These are phyloP conservation scores for Scaptodrosophila lebanonensis DNA, from an alignment of 1,140 invertebrate genomes.

Conservation along the genomic window DNA sequence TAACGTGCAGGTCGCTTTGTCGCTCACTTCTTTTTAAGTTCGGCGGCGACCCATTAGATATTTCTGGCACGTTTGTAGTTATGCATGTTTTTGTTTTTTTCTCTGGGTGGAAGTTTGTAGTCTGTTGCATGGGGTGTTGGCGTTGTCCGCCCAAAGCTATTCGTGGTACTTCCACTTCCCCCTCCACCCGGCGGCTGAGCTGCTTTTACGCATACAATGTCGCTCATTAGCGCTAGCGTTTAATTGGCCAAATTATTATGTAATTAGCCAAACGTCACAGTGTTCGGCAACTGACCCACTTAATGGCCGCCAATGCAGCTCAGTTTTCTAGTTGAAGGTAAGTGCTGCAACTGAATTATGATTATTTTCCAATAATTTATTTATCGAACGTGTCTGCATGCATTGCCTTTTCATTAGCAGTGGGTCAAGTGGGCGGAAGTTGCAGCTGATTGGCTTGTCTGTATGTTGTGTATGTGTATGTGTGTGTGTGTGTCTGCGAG, in stretches of 20 bases:
- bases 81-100: no score
- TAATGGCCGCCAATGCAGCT: slow-evolving; percentile 27
- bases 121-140: slow-evolving; percentile 36
- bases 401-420: no score
- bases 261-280: slow-evolving; percentile 56
- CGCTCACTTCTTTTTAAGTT: slow-evolving; percentile 35
- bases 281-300: slow-evolving; percentile 49
- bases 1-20: not conserved
- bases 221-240: slow-evolving; percentile 62
- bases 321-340: slow-evolving; percentile 31
- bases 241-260: slow-evolving; percentile 76
- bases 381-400: slow-evolving; percentile 24
- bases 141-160: slow-evolving; percentile 31
- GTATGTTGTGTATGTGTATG: no score
- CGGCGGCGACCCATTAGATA: not conserved
- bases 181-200: slow-evolving; percentile 1
- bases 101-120: no score
- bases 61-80: no score
- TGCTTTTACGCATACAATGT: slow-evolving; percentile 46
- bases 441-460: no score
- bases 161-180: slow-evolving; percentile 14
- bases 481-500: no score
- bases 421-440: no score
- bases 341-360: slow-evolving; percentile 27
- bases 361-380: slow-evolving; percentile 42